Evolutionary conservation across 2,888 invertebrate genomes (phyloP).

Genomic region (Neoaliturus tenellus): DNA sequence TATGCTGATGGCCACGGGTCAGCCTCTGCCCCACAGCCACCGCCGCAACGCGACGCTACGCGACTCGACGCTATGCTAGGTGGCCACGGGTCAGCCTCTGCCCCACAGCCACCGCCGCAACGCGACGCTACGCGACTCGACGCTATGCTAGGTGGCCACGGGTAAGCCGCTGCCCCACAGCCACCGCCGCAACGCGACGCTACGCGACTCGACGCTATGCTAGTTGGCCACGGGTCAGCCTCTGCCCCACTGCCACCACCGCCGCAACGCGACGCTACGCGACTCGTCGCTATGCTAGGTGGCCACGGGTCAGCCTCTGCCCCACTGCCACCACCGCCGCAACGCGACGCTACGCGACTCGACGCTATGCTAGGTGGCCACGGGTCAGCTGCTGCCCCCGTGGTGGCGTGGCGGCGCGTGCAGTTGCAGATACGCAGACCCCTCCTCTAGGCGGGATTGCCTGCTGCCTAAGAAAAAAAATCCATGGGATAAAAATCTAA

Average conservation of each 20-base stretch:
- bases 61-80: slow-evolving; percentile 17
- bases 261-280: background rate
- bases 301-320: background rate
- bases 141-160: background rate
- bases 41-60: too few species aligned
- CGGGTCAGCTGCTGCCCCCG: background rate
- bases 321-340: background rate
- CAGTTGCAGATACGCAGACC: too few species aligned
- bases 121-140: background rate
- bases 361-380: background rate
- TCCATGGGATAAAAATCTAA: too few species aligned
- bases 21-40: too few species aligned
- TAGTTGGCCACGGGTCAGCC: background rate
- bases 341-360: background rate
- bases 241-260: background rate
- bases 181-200: background rate
- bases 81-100: background rate
- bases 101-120: background rate
- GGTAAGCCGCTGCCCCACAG: background rate
- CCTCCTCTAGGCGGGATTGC: too few species aligned
- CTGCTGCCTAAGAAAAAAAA: too few species aligned
- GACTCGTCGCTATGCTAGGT: background rate
- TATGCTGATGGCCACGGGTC: too few species aligned
- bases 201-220: background rate
- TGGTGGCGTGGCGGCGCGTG: background rate